These are phyloP conservation scores for Neomonachus schauinslandi DNA, from an alignment of 2,113 vertebrate genomes.

Conservation along the genomic window DNA sequence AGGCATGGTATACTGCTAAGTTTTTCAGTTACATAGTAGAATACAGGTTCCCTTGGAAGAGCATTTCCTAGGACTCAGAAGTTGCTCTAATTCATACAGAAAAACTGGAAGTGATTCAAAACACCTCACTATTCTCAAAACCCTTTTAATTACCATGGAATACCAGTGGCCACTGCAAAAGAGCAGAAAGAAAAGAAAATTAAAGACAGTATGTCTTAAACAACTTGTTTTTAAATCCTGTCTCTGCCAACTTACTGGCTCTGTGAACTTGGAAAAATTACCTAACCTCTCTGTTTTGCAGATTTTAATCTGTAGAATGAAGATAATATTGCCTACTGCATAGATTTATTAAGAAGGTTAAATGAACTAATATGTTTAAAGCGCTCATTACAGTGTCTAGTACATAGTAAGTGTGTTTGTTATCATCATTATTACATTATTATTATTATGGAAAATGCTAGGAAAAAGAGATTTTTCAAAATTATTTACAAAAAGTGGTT, in stretches of 20 bases:
- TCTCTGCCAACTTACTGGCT: neutral
- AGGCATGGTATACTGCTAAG: neutral
- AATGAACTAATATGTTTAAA: neutral
- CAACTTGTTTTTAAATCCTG: neutral
- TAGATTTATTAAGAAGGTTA: neutral
- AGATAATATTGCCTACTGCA: neutral
- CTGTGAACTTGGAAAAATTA: neutral
- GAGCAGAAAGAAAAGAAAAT: neutral
- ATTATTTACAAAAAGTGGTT: neutral
- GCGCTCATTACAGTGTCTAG: neutral
- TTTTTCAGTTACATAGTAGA: neutral
- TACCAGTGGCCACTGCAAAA: neutral
- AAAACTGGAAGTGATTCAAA: neutral
- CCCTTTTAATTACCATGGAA: neutral
- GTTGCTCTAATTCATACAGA: neutral
- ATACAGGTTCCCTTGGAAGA: neutral
- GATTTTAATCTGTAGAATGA: neutral
- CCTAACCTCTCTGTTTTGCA: neutral
- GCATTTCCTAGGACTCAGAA: neutral
- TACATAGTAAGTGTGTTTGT: neutral
- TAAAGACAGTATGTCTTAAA: neutral
- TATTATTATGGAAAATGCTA: neutral
- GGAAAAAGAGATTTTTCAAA: neutral
- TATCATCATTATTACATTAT: neutral
- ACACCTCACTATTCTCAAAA: neutral